Conservation (phyloP, 1,140 invertebrate species). For the Laodelphax striatellus region DNA sequence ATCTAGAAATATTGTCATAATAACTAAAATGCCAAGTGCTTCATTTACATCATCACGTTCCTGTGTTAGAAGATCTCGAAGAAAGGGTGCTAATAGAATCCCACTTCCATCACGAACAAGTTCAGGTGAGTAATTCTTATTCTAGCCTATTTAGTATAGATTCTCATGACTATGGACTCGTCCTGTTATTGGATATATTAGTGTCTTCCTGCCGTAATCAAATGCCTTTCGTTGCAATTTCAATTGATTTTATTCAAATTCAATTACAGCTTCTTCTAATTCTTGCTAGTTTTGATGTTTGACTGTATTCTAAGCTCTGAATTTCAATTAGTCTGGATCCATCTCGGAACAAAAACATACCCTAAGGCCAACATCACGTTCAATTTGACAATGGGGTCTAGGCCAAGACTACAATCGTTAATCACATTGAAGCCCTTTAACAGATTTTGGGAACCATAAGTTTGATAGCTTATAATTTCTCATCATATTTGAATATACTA, state of each 20-base stretch:
- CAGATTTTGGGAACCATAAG: too few species aligned
- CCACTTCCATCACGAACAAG: slow-evolving; percentile 64
- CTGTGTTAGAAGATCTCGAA: slow-evolving; percentile 70
- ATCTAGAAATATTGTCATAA: slow-evolving; percentile 3
- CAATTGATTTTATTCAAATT: too few species aligned
- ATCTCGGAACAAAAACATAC: slow-evolving; percentile 4
- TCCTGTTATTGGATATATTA: slow-evolving; percentile 2
- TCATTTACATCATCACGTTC: slow-evolving; percentile 77
- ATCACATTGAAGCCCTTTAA: too few species aligned
- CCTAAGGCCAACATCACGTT: slow-evolving; percentile 7
- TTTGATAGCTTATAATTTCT: too few species aligned
- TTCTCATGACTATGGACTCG: slow-evolving; percentile 8
- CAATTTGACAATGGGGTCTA: slow-evolving; percentile 9
- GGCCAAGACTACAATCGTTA: background rate
- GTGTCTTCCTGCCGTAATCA: background rate
- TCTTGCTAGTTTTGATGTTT: too few species aligned
- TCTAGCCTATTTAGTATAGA: slow-evolving; percentile 7
- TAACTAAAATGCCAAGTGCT: slow-evolving; percentile 74
- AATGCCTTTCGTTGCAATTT: background rate
- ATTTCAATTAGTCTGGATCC: background rate
- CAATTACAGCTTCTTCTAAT: too few species aligned
- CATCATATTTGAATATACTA: too few species aligned
- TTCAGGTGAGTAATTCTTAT: slow-evolving; percentile 42
- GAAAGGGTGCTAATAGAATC: slow-evolving; percentile 74
- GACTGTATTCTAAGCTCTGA: too few species aligned